Conservation (phyloP, 2,888 invertebrate genomes). For the Thymelicus lineola region DNA sequence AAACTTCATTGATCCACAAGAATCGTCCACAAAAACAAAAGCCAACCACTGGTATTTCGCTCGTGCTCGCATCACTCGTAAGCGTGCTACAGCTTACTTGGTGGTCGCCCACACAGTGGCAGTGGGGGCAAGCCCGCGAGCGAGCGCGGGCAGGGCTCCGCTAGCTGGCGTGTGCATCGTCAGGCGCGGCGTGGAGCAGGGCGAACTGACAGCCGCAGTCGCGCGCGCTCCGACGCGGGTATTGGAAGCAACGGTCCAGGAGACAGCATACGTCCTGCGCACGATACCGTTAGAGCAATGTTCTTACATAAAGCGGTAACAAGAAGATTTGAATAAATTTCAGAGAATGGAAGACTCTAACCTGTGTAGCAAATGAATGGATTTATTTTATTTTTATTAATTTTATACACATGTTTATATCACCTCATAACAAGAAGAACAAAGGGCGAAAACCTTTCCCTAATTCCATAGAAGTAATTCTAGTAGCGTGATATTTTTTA, state of each 20-base stretch:
- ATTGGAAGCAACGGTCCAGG: conserved; percentile 95
- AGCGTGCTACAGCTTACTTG: conserved; percentile 80
- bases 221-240: conserved; percentile 91
- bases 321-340: no score
- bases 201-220: conserved; percentile 97
- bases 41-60: conserved; percentile 28
- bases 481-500: no score
- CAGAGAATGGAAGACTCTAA: no score
- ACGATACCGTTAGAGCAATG: conserved; percentile 74
- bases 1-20: no score
- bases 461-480: no score
- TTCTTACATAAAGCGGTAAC: conserved; percentile 8
- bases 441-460: no score
- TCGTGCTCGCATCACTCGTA: conserved; percentile 60
- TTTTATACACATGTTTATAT: no score
- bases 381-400: no score
- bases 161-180: conserved; percentile 86
- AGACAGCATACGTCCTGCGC: conserved; percentile 93
- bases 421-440: no score
- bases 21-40: neutral
- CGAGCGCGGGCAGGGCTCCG: conserved; percentile 78
- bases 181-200: conserved; percentile 93
- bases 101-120: conserved; percentile 80
- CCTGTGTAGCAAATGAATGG: no score
- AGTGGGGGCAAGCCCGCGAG: conserved; percentile 79